Base-by-base conservation (phyloP, 1,140 invertebrate genomes). In the Caenorhabditis tropicalis region DNA sequence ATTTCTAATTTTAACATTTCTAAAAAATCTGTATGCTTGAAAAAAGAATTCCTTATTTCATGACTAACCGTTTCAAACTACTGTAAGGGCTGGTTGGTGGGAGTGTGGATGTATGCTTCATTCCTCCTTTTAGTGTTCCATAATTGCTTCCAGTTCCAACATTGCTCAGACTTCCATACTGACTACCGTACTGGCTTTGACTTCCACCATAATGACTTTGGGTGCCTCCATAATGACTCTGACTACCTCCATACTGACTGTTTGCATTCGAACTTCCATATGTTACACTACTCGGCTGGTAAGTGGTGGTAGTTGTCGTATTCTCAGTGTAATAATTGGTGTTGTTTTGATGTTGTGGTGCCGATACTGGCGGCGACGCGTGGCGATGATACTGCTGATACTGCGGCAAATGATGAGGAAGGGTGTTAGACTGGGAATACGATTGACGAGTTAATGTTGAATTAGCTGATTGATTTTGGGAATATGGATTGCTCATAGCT, bases 41-140 rank as follows among this genome's bases (percentile, higher is more conserved):
- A n/a, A n/a, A n/a, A n/a, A n/a, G n/a, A 58, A 27, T 43, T 43
- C 39, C 39, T 12, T 6, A 43, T 43, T 43, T 12, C 39, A 43
- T 29, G 12, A 19, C 58, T 84, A 12, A 80, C 83, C 83, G 79
- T 29, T 84, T 84, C 53, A 84, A 46, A 49, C 58, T 84, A n/a
- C 83, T 70, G 39, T 84, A 84, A 7, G 83, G 83, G 43, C 51
- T 80, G 31, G 70, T 51, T 39, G 74, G 43, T 39, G 79, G 79
- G 21, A 81, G 48, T 29, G 79, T 51, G 2, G 79, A 58, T 6
- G 48, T 81, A 53, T 51, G 48, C 21, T 51, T 56, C 48, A 51
- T 56, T 51, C 79, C 79, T 36, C 48, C 79, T 53, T 56, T 56
- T 15, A 74, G n/a, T 43, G 65, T 74, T 74, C 65, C 65, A 74